Percentiles rank a stretch among this genome's conserved stretches.
Conservation (phyloP, 2,888 invertebrate genomes). For the Caenorhabditis japonica region DNA sequence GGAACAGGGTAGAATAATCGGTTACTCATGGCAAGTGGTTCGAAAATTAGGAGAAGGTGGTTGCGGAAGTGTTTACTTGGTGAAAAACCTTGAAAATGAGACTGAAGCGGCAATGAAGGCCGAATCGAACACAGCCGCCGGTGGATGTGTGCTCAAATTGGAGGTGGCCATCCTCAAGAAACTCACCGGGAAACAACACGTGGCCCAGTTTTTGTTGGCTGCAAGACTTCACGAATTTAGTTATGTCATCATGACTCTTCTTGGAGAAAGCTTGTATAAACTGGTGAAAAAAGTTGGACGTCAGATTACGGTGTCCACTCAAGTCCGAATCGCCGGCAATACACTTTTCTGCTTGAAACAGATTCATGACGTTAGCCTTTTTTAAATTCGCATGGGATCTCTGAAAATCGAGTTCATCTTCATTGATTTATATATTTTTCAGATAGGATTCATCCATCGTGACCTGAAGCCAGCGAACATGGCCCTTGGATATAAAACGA, state of each 20-base stretch:
- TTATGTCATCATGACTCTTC: slow-evolving; percentile 72
- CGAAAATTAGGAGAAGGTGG: slow-evolving; percentile 98
- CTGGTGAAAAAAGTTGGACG: slow-evolving; percentile 39
- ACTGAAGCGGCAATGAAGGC: slow-evolving; percentile 65
- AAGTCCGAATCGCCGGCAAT: slow-evolving; percentile 65
- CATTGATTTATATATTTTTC: slow-evolving; percentile 9
- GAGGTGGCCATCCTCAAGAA: slow-evolving; percentile 61
- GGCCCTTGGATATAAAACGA: slow-evolving; percentile 39
- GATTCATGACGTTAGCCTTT: slow-evolving; percentile 66
- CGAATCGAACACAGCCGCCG: slow-evolving; percentile 63
- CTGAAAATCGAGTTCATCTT: no score
- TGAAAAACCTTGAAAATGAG: slow-evolving; percentile 79
- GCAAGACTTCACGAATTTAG: slow-evolving; percentile 63
- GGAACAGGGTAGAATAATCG: slow-evolving; percentile 53
- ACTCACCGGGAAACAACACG: slow-evolving; percentile 53
- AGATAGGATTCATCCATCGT: slow-evolving; percentile 66
- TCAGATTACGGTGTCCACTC: slow-evolving; percentile 57
- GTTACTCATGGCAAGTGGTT: slow-evolving; percentile 79
- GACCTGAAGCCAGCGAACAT: slow-evolving; percentile 67
- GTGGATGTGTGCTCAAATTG: slow-evolving; percentile 68
- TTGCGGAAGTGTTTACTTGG: slow-evolving; percentile 97
- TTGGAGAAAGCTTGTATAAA: slow-evolving; percentile 63
- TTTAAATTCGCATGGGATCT: no score
- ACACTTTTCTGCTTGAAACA: slow-evolving; percentile 70
- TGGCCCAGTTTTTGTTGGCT: slow-evolving; percentile 64